Percentiles rank a stretch among this genome's conserved stretches.
Evolutionary conservation across 2,113 vertebrate species (phyloP).

Genomic region (Peromyscus maniculatus): DNA sequence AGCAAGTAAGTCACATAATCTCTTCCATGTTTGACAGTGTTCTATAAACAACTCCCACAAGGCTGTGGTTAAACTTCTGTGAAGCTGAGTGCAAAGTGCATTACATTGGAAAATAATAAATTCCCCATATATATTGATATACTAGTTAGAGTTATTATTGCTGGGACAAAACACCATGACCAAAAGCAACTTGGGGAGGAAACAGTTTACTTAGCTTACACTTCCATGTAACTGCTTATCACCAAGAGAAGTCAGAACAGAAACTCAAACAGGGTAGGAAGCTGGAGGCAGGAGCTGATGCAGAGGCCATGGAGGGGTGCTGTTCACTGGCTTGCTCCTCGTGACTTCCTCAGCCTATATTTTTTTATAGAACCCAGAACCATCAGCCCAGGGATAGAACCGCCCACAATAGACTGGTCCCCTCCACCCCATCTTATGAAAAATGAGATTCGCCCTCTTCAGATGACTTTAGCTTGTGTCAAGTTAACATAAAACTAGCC

Average conservation of each 20-base stretch:
- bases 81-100: background rate
- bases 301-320: background rate
- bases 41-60: background rate
- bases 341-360: background rate
- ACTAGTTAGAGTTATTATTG: background rate
- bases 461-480: background rate
- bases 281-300: background rate
- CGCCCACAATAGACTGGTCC: background rate
- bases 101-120: background rate
- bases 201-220: background rate
- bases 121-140: background rate
- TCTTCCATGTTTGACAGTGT: background rate
- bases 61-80: background rate
- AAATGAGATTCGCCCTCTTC: background rate
- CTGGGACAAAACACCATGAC: background rate
- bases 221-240: background rate
- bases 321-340: background rate
- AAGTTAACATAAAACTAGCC: background rate
- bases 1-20: slow-evolving; percentile 4
- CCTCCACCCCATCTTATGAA: background rate
- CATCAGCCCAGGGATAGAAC: background rate
- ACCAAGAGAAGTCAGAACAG: background rate
- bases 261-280: background rate
- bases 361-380: background rate
- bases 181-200: background rate